Conservation (phyloP, 2,888 invertebrate genomes). For the Athripsodes cinereus region DNA sequence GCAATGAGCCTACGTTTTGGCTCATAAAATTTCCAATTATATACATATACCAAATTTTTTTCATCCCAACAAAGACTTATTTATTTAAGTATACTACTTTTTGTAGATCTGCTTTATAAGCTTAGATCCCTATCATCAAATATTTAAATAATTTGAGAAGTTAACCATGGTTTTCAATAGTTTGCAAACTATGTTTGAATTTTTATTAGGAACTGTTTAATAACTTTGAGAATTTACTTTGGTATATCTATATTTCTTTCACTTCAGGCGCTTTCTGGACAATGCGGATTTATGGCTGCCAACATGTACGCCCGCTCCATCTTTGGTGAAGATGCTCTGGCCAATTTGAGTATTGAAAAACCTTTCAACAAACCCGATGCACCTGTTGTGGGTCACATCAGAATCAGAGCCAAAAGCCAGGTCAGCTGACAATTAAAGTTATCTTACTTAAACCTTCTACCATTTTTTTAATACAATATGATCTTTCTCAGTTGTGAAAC, state of each 20-base stretch:
- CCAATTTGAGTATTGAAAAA: conserved; percentile 97
- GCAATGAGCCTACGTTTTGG: no score
- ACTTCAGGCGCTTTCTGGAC: conserved; percentile 78
- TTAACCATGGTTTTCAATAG: no score
- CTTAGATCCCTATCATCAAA: no score
- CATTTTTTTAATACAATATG: not conserved
- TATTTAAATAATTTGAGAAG: no score
- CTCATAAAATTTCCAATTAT: no score
- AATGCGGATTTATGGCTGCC: conserved; percentile 99
- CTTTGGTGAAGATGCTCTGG: conserved; percentile 97
- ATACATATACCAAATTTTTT: not conserved
- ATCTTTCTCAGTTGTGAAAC: no score
- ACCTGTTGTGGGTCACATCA: conserved; percentile 92
- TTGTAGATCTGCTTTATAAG: no score
- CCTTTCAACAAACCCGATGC: conserved; percentile 80
- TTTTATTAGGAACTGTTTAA: no score
- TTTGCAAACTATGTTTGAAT: no score
- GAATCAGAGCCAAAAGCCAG: conserved; percentile 98
- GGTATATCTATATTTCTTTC: not conserved
- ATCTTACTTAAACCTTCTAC: not conserved
- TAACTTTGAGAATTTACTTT: no score
- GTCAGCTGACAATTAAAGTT: conserved; percentile 40
- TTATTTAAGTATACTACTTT: not conserved
- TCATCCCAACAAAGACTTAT: no score
- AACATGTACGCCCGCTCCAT: conserved; percentile 98